A percentile compares a stretch with the other conserved stretches of the same genome.
Conservation (phyloP, 2,888 invertebrate species). For the Mesorhabditis sp. region DNA sequence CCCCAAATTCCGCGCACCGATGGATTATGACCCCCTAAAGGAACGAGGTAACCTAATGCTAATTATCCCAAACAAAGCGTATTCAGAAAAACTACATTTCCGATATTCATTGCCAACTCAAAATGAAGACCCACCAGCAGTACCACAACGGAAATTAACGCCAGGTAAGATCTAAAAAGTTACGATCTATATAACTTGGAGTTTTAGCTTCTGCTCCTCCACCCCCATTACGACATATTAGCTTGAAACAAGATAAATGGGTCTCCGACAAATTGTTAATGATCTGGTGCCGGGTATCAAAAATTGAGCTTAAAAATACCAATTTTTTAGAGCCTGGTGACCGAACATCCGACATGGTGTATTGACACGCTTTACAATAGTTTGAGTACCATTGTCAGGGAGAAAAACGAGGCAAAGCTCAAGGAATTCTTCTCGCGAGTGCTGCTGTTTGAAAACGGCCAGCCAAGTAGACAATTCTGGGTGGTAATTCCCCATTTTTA, state of each 20-base stretch:
- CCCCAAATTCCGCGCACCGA: too few relatives aligned
- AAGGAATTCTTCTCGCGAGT: not conserved
- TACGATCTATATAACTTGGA: too few relatives aligned
- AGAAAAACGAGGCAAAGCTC: not conserved
- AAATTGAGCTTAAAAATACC: not conserved
- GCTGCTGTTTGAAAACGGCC: not conserved
- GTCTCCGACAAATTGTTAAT: constrained; percentile 4
- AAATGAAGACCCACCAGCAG: too few relatives aligned
- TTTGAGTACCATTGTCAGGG: not conserved
- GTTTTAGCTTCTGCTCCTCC: not conserved
- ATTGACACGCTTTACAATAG: not conserved
- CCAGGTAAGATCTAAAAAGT: too few relatives aligned
- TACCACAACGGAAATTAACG: too few relatives aligned
- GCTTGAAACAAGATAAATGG: not conserved
- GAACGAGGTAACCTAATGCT: too few relatives aligned
- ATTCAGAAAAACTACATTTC: too few relatives aligned
- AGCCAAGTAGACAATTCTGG: not conserved
- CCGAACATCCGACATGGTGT: not conserved
- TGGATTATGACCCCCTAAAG: too few relatives aligned
- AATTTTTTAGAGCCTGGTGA: not conserved
- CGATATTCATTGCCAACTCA: too few relatives aligned
- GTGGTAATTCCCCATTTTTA: not conserved
- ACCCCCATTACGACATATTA: not conserved
- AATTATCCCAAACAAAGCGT: too few relatives aligned
- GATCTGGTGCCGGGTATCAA: constrained; percentile 4